Percentiles rank a stretch among this genome's conserved stretches.
These are phyloP conservation scores for Xestoiulus laeticollis DNA, from an alignment of 2,888 invertebrate genomes.

Conservation along the genomic window DNA sequence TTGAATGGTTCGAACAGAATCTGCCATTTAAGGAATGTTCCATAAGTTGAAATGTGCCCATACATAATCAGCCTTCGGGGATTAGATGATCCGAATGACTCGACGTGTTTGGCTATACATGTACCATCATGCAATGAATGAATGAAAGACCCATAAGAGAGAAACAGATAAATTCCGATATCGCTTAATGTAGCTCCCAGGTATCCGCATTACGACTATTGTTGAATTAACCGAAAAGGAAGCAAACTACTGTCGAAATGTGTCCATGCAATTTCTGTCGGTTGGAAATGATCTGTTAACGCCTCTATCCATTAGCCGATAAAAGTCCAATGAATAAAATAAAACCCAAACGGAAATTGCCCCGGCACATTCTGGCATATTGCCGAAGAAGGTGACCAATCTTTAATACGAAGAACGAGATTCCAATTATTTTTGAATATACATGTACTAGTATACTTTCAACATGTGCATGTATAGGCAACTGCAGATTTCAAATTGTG, in stretches of 20 bases:
- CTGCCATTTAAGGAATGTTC: neutral
- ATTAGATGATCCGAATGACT: neutral
- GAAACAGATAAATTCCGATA: neutral
- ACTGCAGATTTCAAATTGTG: too few relatives aligned
- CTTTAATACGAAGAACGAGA: too few relatives aligned
- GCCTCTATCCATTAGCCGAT: neutral
- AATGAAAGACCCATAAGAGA: neutral
- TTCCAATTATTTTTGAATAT: too few relatives aligned
- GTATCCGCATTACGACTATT: neutral
- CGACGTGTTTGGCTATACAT: neutral
- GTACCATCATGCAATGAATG: too few relatives aligned
- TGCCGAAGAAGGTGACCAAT: neutral
- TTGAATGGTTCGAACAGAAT: neutral
- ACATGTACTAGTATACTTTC: too few relatives aligned
- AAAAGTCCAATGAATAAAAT: neutral
- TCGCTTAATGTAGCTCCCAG: neutral
- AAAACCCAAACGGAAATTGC: neutral
- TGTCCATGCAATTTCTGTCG: neutral
- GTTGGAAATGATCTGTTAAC: neutral
- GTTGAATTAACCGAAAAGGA: neutral
- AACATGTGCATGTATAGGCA: too few relatives aligned
- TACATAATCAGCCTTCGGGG: slow-evolving; percentile 29
- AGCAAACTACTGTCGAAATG: neutral
- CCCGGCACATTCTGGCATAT: neutral
- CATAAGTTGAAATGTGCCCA: neutral